Evolutionary conservation across 1,140 invertebrate genomes (phyloP), one percentile per base, ranked within the genome.

Genomic region (Drosophila obscura): DNA sequence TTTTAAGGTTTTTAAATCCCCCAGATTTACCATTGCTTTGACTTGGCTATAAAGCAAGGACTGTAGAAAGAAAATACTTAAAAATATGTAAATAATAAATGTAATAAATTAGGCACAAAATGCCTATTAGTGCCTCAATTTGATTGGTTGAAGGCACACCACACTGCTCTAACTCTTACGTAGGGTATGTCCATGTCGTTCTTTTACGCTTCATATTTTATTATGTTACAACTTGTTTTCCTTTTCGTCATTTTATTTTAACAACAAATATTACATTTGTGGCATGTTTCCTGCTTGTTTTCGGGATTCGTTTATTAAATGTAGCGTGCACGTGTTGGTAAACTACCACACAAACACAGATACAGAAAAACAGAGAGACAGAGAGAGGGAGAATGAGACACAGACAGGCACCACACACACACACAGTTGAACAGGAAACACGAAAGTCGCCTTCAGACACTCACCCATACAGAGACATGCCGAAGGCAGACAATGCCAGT

Each of bases 231-330:
- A 72, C 75, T 79, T 79, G 67, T 81, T 73, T 65, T 73, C 52
- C 59, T 60, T 74, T 65, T 77, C 73, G 68, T 85, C 66, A 71
- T 82, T 79, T 87, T 82, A 82, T 88, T 87, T 88, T 73, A 88
- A 88, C 83, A 87, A 82, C 82, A 88, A 88, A 87, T 73, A 87
- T 75, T 68, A 87, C 73, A 82, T 87, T 87, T 87, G 74, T 62
- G 80, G 73, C 67, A 77, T 85, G 81, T 80, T 85, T 80, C 61
- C 62, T 67, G 73, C 73, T 82, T 78, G 75, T 81, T 82, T 73
- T 79, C 62, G 66, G 45, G 77, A 46, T 76, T 73, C 71, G 62
- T 79, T 85, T 87, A 75, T 82, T 82, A 89, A 88, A 88, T 88
- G 75, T 80, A 64, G 65, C 84, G 68, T 73, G 83, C 84, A 88